Base-by-base conservation (phyloP, 2,797 vertebrate species). In the Myotis findleyi region DNA sequence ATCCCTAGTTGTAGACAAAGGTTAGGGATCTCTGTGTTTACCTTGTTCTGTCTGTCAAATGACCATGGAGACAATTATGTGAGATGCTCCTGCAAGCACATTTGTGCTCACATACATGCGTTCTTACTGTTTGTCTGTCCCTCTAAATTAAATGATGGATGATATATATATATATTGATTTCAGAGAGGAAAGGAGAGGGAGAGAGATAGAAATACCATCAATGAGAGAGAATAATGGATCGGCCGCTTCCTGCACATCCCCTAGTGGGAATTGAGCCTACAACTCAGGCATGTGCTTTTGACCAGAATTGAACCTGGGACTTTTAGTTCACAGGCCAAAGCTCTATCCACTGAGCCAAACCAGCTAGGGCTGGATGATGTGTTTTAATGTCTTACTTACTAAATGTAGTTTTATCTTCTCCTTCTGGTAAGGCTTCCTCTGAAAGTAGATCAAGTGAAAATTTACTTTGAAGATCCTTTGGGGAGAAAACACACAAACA, bases 321-420 rank as follows among this genome's bases (percentile, higher is more conserved):
- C 25, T 12, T 62, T 30, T 62, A 62, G 59, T 62, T 62, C 59
- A 7, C 25, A 62, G 59, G 59, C 4, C 3, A 5, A 62, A 1
- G 12, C 59, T 62, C 59, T 62, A 30, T 30, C 59, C 25, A 62
- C 27, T 30, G 27, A 62, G 59, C 27, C 25, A 30, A 62, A 27
- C 5, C 27, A 62, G 59, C 27, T 27, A 59, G 25, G 57, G 59
- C 59, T 62, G 33, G 44, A 5, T 86, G 9, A 38, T 38, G 21
- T 30, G 59, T 87, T 93, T 91, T 23, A 3, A 51, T n/a, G 57
- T 55, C 41, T 86, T 94, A 87, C 62, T 93, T 94, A 96, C 69
- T 79, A 73, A 73, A 10, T 57, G 21, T 6, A 59, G 25, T 21
- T 91, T 96, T 80, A 95, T 69, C 93, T 93, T 97, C 73, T 51